Percentiles rank a stretch among this genome's conserved stretches.
phyloP scores from a whole-genome alignment of 2,888 invertebrate genomes.

The Globia sparganii region DNA sequence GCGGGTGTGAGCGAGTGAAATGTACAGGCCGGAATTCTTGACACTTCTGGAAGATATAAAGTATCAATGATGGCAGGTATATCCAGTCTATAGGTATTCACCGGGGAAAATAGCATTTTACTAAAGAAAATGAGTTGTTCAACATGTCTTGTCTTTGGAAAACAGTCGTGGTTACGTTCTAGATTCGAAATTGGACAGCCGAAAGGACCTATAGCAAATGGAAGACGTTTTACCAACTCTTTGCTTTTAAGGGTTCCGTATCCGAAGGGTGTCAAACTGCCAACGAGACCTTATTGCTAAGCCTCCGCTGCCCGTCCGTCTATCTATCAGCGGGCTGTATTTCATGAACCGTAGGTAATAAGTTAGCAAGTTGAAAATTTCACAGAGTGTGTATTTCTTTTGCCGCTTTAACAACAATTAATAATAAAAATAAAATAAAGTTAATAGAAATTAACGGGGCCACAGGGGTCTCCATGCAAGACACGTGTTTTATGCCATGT shows the following conservation, averaged over 20 bases:
- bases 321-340: neutral
- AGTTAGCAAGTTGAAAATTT: neutral
- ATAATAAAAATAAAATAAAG: neutral
- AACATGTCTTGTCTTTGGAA: neutral
- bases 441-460: neutral
- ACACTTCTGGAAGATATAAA: constrained; percentile 24
- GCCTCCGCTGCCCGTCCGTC: neutral
- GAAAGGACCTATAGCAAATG: neutral
- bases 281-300: neutral
- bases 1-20: constrained; percentile 54
- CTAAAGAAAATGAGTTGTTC: neutral
- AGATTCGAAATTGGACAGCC: neutral
- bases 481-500: neutral
- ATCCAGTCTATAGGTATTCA: neutral
- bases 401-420: neutral
- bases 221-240: neutral
- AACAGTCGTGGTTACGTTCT: neutral
- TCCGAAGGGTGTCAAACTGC: neutral
- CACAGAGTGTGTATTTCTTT: neutral
- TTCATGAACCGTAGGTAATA: neutral
- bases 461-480: neutral
- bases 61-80: constrained; percentile 13
- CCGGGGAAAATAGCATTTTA: neutral
- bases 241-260: neutral
- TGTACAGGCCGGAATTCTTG: constrained; percentile 25